Base-by-base conservation (phyloP, 1,140 invertebrate genomes). In the Cotesia typhae region DNA sequence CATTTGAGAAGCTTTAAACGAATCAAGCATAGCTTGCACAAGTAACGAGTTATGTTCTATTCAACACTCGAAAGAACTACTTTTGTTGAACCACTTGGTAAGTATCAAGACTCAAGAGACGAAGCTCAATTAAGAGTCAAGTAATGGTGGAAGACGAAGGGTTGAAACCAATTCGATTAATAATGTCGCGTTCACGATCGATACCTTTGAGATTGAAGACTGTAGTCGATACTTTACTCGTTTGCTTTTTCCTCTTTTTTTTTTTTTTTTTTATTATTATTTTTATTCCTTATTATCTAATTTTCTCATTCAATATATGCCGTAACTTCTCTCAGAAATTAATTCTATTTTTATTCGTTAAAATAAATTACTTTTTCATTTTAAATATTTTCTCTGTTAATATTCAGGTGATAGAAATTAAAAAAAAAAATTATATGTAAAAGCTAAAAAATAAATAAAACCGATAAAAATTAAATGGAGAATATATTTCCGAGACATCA, bases 151-250 rank as follows among this genome's bases (percentile, higher is more conserved):
- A 55, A 28, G 55, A 72, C 55, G 55, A 60, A 67, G 64, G 55
- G 64, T 67, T 37, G 53, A 28, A 61, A 65, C 36, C 55, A 72
- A 72, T 72, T 72, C 63, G 70, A 72, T 72, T 72, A 72, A 28
- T 28, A 28, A 72, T 72, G 53, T 59, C 41, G 20, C 57, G 67
- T 64, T 72, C 37, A 55, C 64, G 53, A 72, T 72, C 70, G 70
- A 72, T 72, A 55, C 64, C 17, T 47, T 41, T 47, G 51, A 71
- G 70, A 51, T 59, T 51, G 52, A 66, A 57, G 70, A 38, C 67
- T 55, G 17, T 17, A 41, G 57, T 69, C 57, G 55, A 60, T 52
- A 20, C 69, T 52, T 67, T 17, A n/a, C 14, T 14, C 67, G 36
- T 37, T 60, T n/a, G 55, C 41, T 60, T 67, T 69, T 10, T 63